Evolutionary conservation across 2,888 invertebrate species (phyloP), one percentile per base, ranked within the genome.

Genomic region (Eurytoma adleriae): DNA sequence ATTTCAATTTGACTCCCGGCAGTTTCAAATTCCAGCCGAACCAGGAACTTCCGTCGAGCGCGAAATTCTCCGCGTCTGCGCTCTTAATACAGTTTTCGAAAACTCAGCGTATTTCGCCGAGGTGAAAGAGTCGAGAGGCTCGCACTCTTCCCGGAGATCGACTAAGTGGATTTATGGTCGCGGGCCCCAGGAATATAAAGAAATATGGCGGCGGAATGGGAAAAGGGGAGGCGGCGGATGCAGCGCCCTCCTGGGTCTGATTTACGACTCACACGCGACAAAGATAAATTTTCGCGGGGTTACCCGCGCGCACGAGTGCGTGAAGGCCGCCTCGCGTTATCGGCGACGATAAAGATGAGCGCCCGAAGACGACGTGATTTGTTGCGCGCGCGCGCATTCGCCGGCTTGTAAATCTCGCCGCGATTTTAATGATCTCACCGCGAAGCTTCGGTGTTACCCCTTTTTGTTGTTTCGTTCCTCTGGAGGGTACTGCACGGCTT

Each of bases 141-240:
- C 24, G n/a, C 52, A 16, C 52, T 20, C 68, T 54, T 16, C 24
- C 10, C 18, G 40, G 13, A 2, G 69, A 62, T 69, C 69, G 76
- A 76, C 56, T 77, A 69, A 72, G 68, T 79, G 59, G 79, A 79
- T 79, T 79, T 79, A 79, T 69, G 48, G 74, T 20, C 27, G 18
- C 27, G 13, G 50, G 56, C 68, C 52, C 27, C 54, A 75, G 52
- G 20, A 59, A 30, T 68, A 78, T 62, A 79, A 70, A 71, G 75
- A 68, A 77, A 76, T 62, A 66, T 61, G 52, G 56, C 12, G 69
- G 50, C 50, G 71, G 78, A 79, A 82, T 73, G 54, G 61, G 30
- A 57, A 61, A 73, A 68, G 27, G 73, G n/a, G 27, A 16, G 18
- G 16, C 50, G 16, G 24, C 52, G 67, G 66, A 69, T 72, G 66